These are phyloP conservation scores for Sebastes hopkinsi DNA, from an alignment of 2,797 vertebrate genomes.

Conservation along the genomic window DNA sequence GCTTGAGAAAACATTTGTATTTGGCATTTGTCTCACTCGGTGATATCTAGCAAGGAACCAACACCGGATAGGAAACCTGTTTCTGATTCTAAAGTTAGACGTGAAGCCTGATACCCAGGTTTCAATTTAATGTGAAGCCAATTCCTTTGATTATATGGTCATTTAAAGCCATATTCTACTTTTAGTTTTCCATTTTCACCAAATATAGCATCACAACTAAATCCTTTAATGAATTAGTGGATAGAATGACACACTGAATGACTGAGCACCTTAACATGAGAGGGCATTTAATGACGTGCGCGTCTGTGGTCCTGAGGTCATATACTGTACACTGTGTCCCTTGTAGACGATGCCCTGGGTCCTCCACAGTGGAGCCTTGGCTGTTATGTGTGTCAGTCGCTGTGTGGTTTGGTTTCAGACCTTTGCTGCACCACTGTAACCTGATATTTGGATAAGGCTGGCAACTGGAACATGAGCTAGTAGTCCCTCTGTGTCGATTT, in stretches of 20 bases:
- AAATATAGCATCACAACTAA: not conserved
- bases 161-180: not conserved
- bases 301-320: slow-evolving; percentile 15
- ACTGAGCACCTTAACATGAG: not conserved
- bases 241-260: not conserved
- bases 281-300: not conserved
- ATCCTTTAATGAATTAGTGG: not conserved
- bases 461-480: slow-evolving; percentile 39
- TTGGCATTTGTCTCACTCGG: not conserved
- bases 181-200: not conserved
- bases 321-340: slow-evolving; percentile 8
- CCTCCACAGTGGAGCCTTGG: slow-evolving; percentile 4
- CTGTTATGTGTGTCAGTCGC: slow-evolving; percentile 23
- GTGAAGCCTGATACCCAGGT: not conserved
- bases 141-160: not conserved
- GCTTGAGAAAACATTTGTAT: not conserved
- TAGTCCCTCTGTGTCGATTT: slow-evolving; percentile 25
- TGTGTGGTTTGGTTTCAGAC: slow-evolving; percentile 56
- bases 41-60: not conserved
- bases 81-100: not conserved
- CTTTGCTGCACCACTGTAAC: slow-evolving; percentile 48
- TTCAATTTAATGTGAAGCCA: not conserved
- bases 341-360: not conserved
- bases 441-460: slow-evolving; percentile 42
- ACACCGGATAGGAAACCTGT: not conserved